A percentile compares a stretch with the other conserved stretches of the same genome.
These are phyloP conservation scores for Glaucopsyche alexis DNA, from an alignment of 2,888 invertebrate species.

Conservation along the genomic window DNA sequence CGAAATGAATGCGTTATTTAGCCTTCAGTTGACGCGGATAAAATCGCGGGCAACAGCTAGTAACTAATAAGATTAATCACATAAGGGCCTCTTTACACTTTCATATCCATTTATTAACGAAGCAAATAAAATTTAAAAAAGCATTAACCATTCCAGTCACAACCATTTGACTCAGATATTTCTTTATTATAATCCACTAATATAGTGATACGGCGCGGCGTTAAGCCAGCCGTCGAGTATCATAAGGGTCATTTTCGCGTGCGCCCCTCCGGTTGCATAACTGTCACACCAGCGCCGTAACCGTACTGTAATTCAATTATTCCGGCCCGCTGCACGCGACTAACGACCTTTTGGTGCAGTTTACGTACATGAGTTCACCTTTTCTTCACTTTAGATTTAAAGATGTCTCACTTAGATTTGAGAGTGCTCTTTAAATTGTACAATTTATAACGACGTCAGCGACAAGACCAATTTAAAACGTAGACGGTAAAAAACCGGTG, in stretches of 20 bases:
- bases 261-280: conserved; percentile 47
- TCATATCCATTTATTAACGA: too few relatives aligned
- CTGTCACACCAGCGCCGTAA: conserved; percentile 48
- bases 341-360: conserved; percentile 61
- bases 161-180: neutral
- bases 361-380: conserved; percentile 29
- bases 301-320: conserved; percentile 69
- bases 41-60: too few relatives aligned
- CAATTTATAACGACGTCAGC: conserved; percentile 10
- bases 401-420: conserved; percentile 25
- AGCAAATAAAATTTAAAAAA: neutral
- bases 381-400: conserved; percentile 26
- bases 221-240: conserved; percentile 12
- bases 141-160: neutral
- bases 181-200: neutral
- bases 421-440: conserved; percentile 5
- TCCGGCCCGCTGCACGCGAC: conserved; percentile 64
- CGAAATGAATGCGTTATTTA: too few relatives aligned
- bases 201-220: neutral
- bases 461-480: conserved; percentile 17
- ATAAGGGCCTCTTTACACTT: too few relatives aligned
- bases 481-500: conserved; percentile 1
- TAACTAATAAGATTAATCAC: too few relatives aligned
- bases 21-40: too few relatives aligned
- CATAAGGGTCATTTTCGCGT: conserved; percentile 45